Evolutionary conservation across 1,140 invertebrate species (phyloP).

Genomic region (Leucophenga varia): DNA sequence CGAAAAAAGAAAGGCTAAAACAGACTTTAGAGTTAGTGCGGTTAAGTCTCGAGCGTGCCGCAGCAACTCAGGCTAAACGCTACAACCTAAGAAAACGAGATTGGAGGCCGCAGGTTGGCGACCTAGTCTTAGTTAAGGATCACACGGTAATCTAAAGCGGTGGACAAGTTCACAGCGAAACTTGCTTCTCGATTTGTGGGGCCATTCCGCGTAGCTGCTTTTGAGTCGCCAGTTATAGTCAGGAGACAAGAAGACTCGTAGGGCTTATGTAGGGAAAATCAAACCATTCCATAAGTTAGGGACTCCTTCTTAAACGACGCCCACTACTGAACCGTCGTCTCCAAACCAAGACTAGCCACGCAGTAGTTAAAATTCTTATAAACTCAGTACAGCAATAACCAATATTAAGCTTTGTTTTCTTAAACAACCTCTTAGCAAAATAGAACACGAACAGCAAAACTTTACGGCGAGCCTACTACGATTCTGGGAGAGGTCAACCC

Average conservation of each 20-base stretch:
- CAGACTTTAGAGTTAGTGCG: conserved; percentile 2
- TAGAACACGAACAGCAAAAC: no score
- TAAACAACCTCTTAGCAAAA: no score
- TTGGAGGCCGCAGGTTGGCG: conserved; percentile 4
- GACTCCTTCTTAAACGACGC: no score
- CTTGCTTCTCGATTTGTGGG: conserved; percentile 1
- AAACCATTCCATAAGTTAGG: conserved; percentile 1
- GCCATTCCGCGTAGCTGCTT: background rate
- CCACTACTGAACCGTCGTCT: no score
- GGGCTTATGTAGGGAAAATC: background rate
- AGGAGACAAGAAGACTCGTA: background rate
- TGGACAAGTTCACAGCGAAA: conserved; percentile 4
- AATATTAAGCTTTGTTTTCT: no score
- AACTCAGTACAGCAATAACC: no score
- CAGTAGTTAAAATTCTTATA: no score
- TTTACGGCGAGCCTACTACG: no score
- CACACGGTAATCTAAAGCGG: conserved; percentile 1
- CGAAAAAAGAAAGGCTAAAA: background rate
- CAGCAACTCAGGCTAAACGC: background rate
- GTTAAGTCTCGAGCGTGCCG: background rate
- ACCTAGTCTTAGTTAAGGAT: background rate
- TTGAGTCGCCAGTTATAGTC: background rate
- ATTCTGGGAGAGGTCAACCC: no score
- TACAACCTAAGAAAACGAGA: conserved; percentile 4
- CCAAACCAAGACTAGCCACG: no score